These are phyloP conservation scores for Cheilinus undulatus DNA, from an alignment of 2,113 vertebrate species.

Conservation along the genomic window DNA sequence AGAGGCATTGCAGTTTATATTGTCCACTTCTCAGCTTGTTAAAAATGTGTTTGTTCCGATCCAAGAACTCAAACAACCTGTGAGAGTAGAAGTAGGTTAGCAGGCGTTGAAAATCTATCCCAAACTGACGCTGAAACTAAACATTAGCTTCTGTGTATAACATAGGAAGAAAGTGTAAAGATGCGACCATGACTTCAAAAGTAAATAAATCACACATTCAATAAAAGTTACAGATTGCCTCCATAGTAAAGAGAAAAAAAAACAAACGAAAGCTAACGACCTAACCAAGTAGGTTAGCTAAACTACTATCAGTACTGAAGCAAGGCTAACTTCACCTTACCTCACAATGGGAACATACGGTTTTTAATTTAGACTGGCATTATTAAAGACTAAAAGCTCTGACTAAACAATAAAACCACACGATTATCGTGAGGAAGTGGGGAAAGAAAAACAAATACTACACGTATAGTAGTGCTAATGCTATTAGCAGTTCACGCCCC, in stretches of 20 bases:
- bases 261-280: background rate
- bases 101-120: background rate
- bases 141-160: background rate
- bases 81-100: constrained; percentile 19
- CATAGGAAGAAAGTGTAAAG: no score
- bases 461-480: background rate
- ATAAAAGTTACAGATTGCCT: no score
- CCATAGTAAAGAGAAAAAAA: no score
- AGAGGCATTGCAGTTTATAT: constrained; percentile 87
- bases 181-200: no score
- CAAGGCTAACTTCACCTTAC: constrained; percentile 23
- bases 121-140: background rate
- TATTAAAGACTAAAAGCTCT: background rate
- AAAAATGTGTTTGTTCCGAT: constrained; percentile 15
- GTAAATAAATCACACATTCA: no score
- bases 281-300: background rate
- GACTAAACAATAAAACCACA: background rate
- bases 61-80: constrained; percentile 34
- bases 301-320: background rate
- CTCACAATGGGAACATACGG: background rate
- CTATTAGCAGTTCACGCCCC: constrained; percentile 18
- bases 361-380: no score
- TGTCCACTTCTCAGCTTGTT: background rate
- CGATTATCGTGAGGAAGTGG: background rate
- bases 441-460: background rate